A percentile compares a stretch with the other conserved stretches of the same genome.
phyloP scores from a whole-genome alignment of 2,888 invertebrate species.

The Empis stercorea region DNA sequence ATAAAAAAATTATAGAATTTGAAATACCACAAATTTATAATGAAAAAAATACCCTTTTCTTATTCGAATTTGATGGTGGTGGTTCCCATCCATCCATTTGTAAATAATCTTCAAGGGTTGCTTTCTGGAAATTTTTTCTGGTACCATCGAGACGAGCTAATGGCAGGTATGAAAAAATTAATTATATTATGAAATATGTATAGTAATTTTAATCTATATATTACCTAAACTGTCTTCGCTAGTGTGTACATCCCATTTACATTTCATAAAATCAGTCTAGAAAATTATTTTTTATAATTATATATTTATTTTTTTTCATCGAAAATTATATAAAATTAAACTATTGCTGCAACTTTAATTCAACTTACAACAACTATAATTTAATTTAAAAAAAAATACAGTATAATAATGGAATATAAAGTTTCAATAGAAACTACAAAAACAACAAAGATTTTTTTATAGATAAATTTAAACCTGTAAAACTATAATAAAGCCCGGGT shows the following conservation, averaged over 20 bases:
- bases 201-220: neutral
- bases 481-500: too few relatives aligned
- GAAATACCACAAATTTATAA: neutral
- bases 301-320: conserved; percentile 1
- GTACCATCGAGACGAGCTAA: conserved; percentile 88
- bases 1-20: conserved; percentile 3
- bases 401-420: too few relatives aligned
- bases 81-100: conserved; percentile 64
- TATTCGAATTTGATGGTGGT: conserved; percentile 51
- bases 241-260: conserved; percentile 84
- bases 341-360: too few relatives aligned
- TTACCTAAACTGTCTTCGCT: conserved; percentile 69
- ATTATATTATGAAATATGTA: neutral
- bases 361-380: too few relatives aligned
- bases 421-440: too few relatives aligned
- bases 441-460: too few relatives aligned
- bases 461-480: too few relatives aligned
- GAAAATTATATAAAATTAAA: neutral
- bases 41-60: conserved; percentile 59
- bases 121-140: conserved; percentile 52
- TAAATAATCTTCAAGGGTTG: conserved; percentile 86
- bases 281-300: conserved; percentile 13
- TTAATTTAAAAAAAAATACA: too few relatives aligned
- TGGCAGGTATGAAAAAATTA: conserved; percentile 37
- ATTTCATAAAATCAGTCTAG: conserved; percentile 38